Evolutionary conservation across 1,140 invertebrate genomes (phyloP), one percentile per base, ranked within the genome.

Genomic region (Leptoteleia sp.): DNA sequence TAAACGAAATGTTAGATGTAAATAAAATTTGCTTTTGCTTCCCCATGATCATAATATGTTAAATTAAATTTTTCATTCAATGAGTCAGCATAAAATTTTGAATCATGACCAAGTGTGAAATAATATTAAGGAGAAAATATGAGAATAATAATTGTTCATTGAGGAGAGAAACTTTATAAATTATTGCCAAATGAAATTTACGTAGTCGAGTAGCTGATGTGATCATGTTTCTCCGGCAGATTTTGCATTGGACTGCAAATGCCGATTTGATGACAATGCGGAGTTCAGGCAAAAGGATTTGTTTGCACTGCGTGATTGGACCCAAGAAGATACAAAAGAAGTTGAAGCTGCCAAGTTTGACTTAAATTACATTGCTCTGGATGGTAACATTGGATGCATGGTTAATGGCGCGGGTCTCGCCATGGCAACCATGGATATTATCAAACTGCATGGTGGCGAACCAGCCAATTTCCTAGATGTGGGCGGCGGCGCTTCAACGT

Each of bases 351-450:
- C 96, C 6, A 96, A 97, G 84, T 95, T 93, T 79, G 96, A 97
- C 83, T 91, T 99, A 29, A 99, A 99, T 89, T 99, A 99, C 88
- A 99, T 99, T 88, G 95, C 96, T 25, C 92, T 99, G 13, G 97
- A 99, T 90, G 98, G 98, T 62, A 95, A 93, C 71, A 94, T 94
- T 81, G 93, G 90, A 1, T 94, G 94, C 76, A 91, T 95, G 90
- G 98, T 99, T 0, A 99, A 99, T 90, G 98, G 98, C 13, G 98
- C 98, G 75, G 98, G 98, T 16, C 89, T 99, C n/a, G 98, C 97
- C 4, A 99, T 99, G 97, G 97, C 97, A 17, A 99, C 97, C n/a
- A 98, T 99, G 97, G 97, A 99, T 83, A 97, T 98, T 25, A 98
- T 99, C 35, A 97, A 96, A 84, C 88, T 98, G 1, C 96, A 97